Conservation (phyloP, 2,888 invertebrate genomes). For the Chrysolina americana region DNA sequence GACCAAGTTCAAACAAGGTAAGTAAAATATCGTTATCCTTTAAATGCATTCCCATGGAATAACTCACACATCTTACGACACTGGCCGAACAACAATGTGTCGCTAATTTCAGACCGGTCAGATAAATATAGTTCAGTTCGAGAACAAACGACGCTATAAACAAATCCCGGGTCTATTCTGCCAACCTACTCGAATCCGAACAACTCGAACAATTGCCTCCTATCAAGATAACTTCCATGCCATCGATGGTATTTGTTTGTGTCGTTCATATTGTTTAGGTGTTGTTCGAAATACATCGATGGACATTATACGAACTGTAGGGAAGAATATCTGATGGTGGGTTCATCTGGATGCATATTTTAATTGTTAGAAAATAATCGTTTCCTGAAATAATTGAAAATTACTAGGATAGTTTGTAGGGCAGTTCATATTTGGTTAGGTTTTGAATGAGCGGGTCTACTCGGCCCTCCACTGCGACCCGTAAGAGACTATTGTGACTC, state of each 20-base stretch:
- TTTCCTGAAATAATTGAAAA: too few relatives aligned
- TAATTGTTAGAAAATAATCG: too few relatives aligned
- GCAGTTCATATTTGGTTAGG: too few relatives aligned
- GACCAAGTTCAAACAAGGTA: constrained; percentile 40
- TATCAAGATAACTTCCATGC: constrained; percentile 1
- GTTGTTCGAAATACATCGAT: not conserved
- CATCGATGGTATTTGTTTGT: not conserved
- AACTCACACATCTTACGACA: constrained; percentile 55
- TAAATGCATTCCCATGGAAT: constrained; percentile 54
- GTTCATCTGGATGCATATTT: not conserved
- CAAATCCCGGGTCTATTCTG: constrained; percentile 39
- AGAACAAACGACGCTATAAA: constrained; percentile 47
- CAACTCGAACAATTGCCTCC: constrained; percentile 20
- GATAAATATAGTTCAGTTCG: constrained; percentile 50
- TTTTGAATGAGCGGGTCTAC: too few relatives aligned
- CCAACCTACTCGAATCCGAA: constrained; percentile 28
- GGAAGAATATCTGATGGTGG: not conserved
- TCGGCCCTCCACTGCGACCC: too few relatives aligned
- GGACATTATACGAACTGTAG: not conserved
- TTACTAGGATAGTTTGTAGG: too few relatives aligned
- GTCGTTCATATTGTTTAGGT: not conserved
- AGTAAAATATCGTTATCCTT: constrained; percentile 51
- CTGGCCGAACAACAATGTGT: constrained; percentile 55
- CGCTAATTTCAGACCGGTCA: constrained; percentile 54
- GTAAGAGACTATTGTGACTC: too few relatives aligned